Evolutionary conservation across 1,140 invertebrate species (phyloP).

Genomic region (Wiebesia pumilae): DNA sequence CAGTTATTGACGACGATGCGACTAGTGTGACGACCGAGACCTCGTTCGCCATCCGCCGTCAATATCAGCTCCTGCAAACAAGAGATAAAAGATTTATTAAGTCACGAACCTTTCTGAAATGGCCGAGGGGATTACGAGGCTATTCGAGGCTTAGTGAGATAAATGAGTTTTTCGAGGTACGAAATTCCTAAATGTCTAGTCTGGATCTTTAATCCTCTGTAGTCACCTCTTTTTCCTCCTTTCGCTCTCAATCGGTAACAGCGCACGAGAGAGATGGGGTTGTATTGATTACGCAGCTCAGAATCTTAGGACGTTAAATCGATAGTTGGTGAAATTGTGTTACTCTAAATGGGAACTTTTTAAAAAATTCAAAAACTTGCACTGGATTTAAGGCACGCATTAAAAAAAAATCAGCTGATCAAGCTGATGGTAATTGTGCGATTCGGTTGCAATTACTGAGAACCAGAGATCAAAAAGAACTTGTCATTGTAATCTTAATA

Average conservation of each 20-base stretch:
- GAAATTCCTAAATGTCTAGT: conserved; percentile 1
- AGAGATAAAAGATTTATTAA: conserved; percentile 50
- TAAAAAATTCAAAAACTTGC: no score
- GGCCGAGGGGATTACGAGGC: neutral
- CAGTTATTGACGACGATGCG: conserved; percentile 76
- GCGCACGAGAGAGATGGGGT: neutral
- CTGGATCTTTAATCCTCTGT: neutral
- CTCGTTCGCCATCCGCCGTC: conserved; percentile 76
- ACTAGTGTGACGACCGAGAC: conserved; percentile 74
- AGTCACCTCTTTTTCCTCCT: neutral
- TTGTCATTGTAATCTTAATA: no score
- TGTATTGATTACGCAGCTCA: neutral
- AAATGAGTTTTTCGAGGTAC: conserved; percentile 11
- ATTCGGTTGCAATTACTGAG: no score
- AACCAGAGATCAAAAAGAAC: no score
- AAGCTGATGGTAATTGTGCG: no score
- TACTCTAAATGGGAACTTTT: no score
- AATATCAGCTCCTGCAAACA: conserved; percentile 77
- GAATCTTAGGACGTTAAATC: neutral
- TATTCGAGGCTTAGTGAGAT: conserved; percentile 12
- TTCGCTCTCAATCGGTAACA: neutral
- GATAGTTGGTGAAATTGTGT: no score
- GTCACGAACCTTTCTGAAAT: neutral
- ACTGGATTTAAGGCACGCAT: no score
- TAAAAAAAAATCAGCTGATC: no score